These are phyloP conservation scores for Oeneis ivallda DNA, from an alignment of 2,888 invertebrate genomes.

Conservation along the genomic window DNA sequence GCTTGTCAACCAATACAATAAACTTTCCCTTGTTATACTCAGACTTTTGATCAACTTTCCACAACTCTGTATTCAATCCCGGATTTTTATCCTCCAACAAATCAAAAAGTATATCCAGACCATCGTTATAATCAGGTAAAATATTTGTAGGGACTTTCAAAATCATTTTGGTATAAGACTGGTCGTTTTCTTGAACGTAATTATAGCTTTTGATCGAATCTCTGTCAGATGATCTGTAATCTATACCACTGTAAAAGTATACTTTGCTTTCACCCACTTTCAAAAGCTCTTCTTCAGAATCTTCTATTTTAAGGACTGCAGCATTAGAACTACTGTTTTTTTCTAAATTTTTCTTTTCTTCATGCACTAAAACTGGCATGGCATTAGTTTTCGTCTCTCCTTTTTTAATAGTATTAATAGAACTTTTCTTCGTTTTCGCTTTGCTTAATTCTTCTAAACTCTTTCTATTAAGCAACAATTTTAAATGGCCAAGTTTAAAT, in stretches of 20 bases:
- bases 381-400: slow-evolving; percentile 7
- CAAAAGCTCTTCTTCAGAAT: slow-evolving; percentile 23
- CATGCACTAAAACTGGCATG: not conserved
- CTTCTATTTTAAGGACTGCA: slow-evolving; percentile 22
- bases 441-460: slow-evolving; percentile 56
- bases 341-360: slow-evolving; percentile 12
- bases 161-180: slow-evolving; percentile 54
- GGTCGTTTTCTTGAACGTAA: slow-evolving; percentile 23
- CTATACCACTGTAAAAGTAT: slow-evolving; percentile 23
- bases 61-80: slow-evolving; percentile 65
- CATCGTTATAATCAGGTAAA: slow-evolving; percentile 63
- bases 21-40: slow-evolving; percentile 61
- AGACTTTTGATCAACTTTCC: slow-evolving; percentile 56
- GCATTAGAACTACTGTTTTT: not conserved
- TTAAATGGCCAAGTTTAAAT: slow-evolving; percentile 67
- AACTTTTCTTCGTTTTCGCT: slow-evolving; percentile 39
- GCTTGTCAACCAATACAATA: slow-evolving; percentile 57
- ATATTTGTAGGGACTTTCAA: slow-evolving; percentile 61
- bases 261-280: slow-evolving; percentile 33
- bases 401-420: slow-evolving; percentile 13
- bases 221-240: slow-evolving; percentile 39
- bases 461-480: slow-evolving; percentile 58
- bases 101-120: slow-evolving; percentile 65
- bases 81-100: slow-evolving; percentile 70
- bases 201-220: slow-evolving; percentile 36